Conservation (phyloP, 2,113 vertebrate species). For the Esox niger region DNA sequence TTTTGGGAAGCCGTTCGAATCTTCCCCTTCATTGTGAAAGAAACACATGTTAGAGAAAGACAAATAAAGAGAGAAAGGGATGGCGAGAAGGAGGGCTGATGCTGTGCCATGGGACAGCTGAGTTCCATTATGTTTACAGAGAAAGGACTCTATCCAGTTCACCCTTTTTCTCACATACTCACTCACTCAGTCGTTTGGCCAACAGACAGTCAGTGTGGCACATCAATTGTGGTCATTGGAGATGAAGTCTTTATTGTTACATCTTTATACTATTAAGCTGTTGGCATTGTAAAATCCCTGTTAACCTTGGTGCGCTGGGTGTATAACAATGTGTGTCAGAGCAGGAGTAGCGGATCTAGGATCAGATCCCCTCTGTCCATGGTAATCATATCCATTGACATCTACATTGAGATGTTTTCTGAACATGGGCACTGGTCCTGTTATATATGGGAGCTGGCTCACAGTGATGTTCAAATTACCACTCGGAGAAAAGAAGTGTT, state of each 20-base stretch:
- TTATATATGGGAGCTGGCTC: too few relatives aligned
- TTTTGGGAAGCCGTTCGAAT: constrained; percentile 1
- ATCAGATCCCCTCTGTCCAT: too few relatives aligned
- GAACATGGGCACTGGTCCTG: too few relatives aligned
- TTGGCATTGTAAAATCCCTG: neutral
- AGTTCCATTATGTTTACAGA: constrained; percentile 16
- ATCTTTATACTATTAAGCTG: neutral
- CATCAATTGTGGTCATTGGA: constrained; percentile 1
- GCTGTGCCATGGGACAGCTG: constrained; percentile 17
- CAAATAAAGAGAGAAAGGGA: neutral
- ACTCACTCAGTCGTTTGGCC: neutral
- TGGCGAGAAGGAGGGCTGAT: neutral
- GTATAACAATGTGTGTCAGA: too few relatives aligned
- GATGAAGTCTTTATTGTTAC: neutral
- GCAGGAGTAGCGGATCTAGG: too few relatives aligned
- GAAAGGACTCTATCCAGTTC: neutral
- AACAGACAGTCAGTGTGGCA: neutral
- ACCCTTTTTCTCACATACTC: neutral
- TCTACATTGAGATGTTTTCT: too few relatives aligned
- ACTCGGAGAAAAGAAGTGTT: too few relatives aligned
- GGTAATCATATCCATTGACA: too few relatives aligned
- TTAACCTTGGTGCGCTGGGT: neutral
- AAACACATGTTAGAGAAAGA: neutral
- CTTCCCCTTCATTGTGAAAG: neutral
- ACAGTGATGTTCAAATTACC: too few relatives aligned